Evolutionary conservation across 2,113 vertebrate species (phyloP).

Genomic region (Macheiramphus alcinus): DNA sequence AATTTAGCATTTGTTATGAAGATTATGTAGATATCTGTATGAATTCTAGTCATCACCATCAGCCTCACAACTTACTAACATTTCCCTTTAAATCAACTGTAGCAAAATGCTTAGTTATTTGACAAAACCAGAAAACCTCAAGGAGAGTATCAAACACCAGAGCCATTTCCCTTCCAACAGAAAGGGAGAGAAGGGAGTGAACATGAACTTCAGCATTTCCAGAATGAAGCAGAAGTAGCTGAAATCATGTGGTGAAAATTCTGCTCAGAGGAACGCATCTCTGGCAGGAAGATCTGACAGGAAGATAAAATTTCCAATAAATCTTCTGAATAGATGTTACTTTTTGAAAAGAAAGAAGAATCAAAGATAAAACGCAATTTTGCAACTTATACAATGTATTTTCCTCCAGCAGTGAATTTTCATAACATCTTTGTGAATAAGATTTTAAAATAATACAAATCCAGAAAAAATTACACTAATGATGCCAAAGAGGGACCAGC

Average conservation of each 20-base stretch:
- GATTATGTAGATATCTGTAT: background rate
- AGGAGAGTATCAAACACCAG: background rate
- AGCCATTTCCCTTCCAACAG: background rate
- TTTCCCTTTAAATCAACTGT: background rate
- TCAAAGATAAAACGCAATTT: background rate
- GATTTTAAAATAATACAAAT: background rate
- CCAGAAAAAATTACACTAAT: background rate
- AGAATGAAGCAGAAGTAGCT: background rate
- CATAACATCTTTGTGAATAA: background rate
- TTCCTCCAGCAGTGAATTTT: background rate
- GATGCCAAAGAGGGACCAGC: background rate
- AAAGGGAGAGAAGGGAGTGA: background rate
- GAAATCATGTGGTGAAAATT: background rate
- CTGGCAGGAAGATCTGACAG: background rate
- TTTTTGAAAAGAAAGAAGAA: background rate
- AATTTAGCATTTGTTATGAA: background rate
- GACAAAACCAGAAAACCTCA: background rate
- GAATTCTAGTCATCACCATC: background rate
- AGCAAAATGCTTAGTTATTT: background rate
- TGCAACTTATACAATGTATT: background rate
- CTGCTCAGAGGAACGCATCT: background rate
- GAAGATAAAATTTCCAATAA: background rate
- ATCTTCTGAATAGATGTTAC: background rate
- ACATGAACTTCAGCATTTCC: background rate
- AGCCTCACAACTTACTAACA: background rate